A percentile compares a stretch with the other conserved stretches of the same genome.
Evolutionary conservation across 2,888 invertebrate genomes (phyloP).

Genomic region (Mongoloraphidia duomilia): DNA sequence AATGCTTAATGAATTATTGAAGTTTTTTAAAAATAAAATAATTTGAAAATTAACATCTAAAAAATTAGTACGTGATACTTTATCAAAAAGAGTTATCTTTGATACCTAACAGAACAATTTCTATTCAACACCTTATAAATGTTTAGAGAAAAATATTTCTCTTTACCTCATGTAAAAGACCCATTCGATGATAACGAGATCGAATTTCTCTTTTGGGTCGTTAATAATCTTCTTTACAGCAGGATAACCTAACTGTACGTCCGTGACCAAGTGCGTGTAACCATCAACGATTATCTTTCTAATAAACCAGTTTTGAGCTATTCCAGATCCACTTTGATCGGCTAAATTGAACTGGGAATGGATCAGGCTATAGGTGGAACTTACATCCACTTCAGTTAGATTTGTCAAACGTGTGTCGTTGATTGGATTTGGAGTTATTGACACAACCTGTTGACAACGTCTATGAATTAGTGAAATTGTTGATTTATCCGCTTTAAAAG

Average conservation of each 20-base stretch:
- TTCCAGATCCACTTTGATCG: not conserved
- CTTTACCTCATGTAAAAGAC: too few relatives aligned
- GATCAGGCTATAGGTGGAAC: not conserved
- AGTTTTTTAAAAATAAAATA: too few relatives aligned
- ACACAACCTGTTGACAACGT: constrained; percentile 17
- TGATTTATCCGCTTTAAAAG: too few relatives aligned
- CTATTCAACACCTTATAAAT: too few relatives aligned
- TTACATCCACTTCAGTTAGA: constrained; percentile 8
- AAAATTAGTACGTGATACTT: too few relatives aligned
- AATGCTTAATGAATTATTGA: too few relatives aligned
- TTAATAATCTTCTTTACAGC: not conserved
- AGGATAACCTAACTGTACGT: not conserved
- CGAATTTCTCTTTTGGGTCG: not conserved
- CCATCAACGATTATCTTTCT: not conserved
- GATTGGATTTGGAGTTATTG: constrained; percentile 14
- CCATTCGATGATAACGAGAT: constrained; percentile 1
- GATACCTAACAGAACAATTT: too few relatives aligned
- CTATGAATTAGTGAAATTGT: too few relatives aligned
- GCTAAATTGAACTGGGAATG: not conserved
- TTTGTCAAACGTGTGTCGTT: not conserved
- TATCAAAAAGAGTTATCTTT: too few relatives aligned
- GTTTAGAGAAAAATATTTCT: too few relatives aligned
- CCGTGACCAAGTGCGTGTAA: not conserved
- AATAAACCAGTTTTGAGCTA: not conserved
- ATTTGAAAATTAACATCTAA: too few relatives aligned